phyloP scores from a whole-genome alignment of 2,797 vertebrate species.

The Fistularia tabacaria region DNA sequence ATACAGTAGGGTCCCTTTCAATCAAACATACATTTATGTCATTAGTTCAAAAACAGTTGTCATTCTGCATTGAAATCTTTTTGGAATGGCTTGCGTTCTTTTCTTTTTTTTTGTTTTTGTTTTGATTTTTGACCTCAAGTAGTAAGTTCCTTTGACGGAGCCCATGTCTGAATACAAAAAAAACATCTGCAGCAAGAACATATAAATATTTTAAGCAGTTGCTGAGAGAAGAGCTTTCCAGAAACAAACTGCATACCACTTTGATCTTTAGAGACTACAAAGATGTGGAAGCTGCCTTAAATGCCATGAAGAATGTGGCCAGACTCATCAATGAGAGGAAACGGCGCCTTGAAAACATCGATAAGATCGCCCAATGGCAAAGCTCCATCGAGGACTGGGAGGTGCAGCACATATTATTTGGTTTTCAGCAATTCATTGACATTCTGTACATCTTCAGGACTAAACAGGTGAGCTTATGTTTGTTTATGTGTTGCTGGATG shows the following conservation, averaged over 20 bases:
- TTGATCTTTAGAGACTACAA: slow-evolving; percentile 84
- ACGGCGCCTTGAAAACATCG: slow-evolving; percentile 92
- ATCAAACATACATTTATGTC: too few relatives aligned
- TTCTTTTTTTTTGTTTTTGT: too few relatives aligned
- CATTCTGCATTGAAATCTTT: too few relatives aligned
- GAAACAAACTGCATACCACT: background rate
- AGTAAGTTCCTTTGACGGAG: too few relatives aligned
- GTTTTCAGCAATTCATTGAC: background rate
- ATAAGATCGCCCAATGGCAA: slow-evolving; percentile 97
- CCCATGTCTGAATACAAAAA: background rate
- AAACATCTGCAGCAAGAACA: background rate
- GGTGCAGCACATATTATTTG: slow-evolving; percentile 63
- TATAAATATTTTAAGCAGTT: too few relatives aligned
- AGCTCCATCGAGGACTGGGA: slow-evolving; percentile 95
- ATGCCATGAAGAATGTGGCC: slow-evolving; percentile 96
- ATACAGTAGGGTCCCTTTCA: too few relatives aligned
- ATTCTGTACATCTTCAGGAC: background rate
- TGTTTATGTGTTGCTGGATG: slow-evolving; percentile 4
- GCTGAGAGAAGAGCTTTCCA: too few relatives aligned
- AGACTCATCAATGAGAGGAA: slow-evolving; percentile 92
- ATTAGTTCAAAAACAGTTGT: too few relatives aligned
- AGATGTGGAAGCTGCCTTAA: slow-evolving; percentile 91
- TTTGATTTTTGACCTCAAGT: too few relatives aligned
- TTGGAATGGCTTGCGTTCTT: too few relatives aligned
- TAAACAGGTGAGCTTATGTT: background rate